These are phyloP conservation scores for Tanytarsus gracilentus DNA, from an alignment of 2,888 invertebrate genomes.

Conservation along the genomic window DNA sequence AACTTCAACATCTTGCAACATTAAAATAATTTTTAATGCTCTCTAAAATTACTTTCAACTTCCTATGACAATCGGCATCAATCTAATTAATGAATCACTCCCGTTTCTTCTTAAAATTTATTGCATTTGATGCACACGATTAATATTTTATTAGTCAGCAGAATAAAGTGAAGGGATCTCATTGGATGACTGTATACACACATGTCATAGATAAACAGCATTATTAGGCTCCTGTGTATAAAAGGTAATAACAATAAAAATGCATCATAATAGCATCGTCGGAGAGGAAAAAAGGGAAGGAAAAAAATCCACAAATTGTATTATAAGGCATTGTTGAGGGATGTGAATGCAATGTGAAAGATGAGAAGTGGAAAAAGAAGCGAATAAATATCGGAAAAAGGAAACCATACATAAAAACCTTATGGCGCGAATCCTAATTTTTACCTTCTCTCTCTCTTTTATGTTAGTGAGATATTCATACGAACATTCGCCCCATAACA, in stretches of 20 bases:
- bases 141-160: not conserved
- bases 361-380: slow-evolving; percentile 22
- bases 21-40: no score
- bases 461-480: not conserved
- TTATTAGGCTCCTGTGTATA: slow-evolving; percentile 13
- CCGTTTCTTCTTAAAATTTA: no score
- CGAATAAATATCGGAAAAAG: slow-evolving; percentile 12
- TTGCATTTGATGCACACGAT: not conserved
- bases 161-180: no score
- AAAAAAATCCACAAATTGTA: slow-evolving; percentile 11
- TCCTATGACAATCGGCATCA: no score
- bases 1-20: no score
- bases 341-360: slow-evolving; percentile 10
- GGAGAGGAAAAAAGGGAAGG: not conserved
- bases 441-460: slow-evolving; percentile 3
- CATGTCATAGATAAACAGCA: slow-evolving; percentile 2
- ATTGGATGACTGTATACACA: not conserved
- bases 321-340: no score
- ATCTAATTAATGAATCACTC: no score
- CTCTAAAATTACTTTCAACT: no score
- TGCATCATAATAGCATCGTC: slow-evolving; percentile 10
- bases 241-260: slow-evolving; percentile 18
- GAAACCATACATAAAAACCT: slow-evolving; percentile 16
- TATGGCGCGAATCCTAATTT: slow-evolving; percentile 16
- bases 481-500: not conserved